Evolutionary conservation across 64 coral and sea anemone species (phyloP).

Genomic region (Catalaphyllia jardinei): DNA sequence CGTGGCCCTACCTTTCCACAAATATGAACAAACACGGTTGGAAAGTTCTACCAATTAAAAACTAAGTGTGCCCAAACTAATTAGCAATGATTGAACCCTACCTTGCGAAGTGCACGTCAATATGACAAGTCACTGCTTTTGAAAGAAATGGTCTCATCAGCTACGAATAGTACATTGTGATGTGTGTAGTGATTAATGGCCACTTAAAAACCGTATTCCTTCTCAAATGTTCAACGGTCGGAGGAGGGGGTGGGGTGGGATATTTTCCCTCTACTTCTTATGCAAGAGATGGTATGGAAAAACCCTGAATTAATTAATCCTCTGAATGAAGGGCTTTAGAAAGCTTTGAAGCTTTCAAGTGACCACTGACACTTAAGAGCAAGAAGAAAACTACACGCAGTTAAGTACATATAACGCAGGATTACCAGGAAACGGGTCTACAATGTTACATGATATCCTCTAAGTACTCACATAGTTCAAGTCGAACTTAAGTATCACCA

Average conservation of each 20-base stretch:
- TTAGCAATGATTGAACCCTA: background rate
- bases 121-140: background rate
- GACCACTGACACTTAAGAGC: background rate
- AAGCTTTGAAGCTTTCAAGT: background rate
- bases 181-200: no score
- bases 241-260: no score
- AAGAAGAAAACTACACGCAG: background rate
- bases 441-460: no score
- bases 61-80: background rate
- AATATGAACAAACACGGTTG: background rate
- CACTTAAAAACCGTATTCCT: no score
- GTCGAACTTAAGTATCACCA: no score
- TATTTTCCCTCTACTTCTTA: no score
- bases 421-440: no score
- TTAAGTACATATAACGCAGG: no score
- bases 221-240: no score
- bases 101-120: background rate
- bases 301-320: no score
- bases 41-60: background rate
- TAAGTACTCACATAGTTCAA: no score
- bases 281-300: no score
- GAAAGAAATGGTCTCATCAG: background rate
- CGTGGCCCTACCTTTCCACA: conserved; percentile 38
- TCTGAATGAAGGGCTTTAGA: background rate
- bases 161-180: background rate